These are phyloP conservation scores for Campoletis raptor DNA, from an alignment of 2,888 invertebrate species.

Conservation along the genomic window DNA sequence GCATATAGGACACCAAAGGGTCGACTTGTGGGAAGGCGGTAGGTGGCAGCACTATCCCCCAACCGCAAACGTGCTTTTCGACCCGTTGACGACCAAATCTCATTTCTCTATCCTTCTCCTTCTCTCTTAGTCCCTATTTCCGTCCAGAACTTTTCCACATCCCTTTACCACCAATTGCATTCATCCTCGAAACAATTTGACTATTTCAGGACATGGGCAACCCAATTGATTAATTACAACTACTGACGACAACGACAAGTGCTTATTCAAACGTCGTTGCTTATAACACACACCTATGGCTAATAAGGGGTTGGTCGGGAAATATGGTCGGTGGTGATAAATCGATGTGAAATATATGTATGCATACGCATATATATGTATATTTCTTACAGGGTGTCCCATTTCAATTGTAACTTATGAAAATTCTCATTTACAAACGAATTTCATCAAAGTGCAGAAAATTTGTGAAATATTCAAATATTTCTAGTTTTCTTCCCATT, in stretches of 20 bases:
- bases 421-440: not conserved
- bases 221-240: conserved; percentile 60
- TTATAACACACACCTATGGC: not conserved
- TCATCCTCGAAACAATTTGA: conserved; percentile 51
- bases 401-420: not conserved
- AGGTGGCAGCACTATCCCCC: conserved; percentile 22
- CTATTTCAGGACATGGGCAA: conserved; percentile 1
- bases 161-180: conserved; percentile 24
- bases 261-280: conserved; percentile 23
- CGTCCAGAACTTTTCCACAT: not conserved
- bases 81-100: conserved; percentile 37
- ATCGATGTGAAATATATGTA: conserved; percentile 5
- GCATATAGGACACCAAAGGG: conserved; percentile 10
- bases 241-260: not conserved
- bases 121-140: not conserved
- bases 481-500: not conserved
- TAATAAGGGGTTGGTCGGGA: not conserved
- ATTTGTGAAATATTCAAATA: not conserved
- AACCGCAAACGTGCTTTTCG: conserved; percentile 59
- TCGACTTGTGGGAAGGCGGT: conserved; percentile 31
- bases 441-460: not conserved
- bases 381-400: not conserved
- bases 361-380: not conserved
- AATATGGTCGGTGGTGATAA: conserved; percentile 23
- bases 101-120: not conserved